Conservation (phyloP, 1,140 invertebrate species). For the Drosophila navojoa region DNA sequence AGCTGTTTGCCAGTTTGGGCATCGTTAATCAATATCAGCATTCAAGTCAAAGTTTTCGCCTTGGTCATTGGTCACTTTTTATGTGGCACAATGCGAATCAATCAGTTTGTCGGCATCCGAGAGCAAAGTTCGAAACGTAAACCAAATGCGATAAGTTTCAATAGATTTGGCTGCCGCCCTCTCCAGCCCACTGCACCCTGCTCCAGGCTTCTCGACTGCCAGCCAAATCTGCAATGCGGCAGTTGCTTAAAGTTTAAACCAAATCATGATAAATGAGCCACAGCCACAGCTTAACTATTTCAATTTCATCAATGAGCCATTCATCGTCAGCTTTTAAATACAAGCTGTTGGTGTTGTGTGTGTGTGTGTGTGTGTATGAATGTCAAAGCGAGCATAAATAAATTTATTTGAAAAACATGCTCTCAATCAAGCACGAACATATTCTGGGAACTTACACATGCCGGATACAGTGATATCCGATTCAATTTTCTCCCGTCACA, state of each 20-base stretch:
- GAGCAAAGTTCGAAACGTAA: slow-evolving; percentile 2
- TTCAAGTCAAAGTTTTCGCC: slow-evolving; percentile 23
- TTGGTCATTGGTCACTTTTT: slow-evolving; percentile 23
- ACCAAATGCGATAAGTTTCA: slow-evolving; percentile 34
- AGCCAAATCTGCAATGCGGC: not conserved
- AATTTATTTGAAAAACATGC: slow-evolving; percentile 17
- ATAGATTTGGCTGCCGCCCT: slow-evolving; percentile 25
- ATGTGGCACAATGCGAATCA: slow-evolving; percentile 38
- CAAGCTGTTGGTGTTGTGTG: not conserved
- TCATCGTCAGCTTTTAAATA: not conserved
- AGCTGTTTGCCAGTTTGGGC: not conserved
- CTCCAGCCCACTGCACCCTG: too few species aligned
- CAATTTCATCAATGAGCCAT: slow-evolving; percentile 22
- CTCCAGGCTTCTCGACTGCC: too few species aligned
- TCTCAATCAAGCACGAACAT: not conserved
- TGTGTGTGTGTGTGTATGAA: not conserved
- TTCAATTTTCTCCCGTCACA: not conserved
- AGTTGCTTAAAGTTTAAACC: slow-evolving; percentile 17
- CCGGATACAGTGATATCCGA: not conserved
- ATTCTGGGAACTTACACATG: not conserved
- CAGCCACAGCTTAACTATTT: slow-evolving; percentile 15
- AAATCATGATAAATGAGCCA: slow-evolving; percentile 37
- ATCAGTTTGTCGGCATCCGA: slow-evolving; percentile 18
- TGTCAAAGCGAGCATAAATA: slow-evolving; percentile 13
- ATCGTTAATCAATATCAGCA: slow-evolving; percentile 32